A percentile compares a stretch with the other conserved stretches of the same genome.
Evolutionary conservation across 2,888 invertebrate species (phyloP).

Genomic region (Germaria angustata): DNA sequence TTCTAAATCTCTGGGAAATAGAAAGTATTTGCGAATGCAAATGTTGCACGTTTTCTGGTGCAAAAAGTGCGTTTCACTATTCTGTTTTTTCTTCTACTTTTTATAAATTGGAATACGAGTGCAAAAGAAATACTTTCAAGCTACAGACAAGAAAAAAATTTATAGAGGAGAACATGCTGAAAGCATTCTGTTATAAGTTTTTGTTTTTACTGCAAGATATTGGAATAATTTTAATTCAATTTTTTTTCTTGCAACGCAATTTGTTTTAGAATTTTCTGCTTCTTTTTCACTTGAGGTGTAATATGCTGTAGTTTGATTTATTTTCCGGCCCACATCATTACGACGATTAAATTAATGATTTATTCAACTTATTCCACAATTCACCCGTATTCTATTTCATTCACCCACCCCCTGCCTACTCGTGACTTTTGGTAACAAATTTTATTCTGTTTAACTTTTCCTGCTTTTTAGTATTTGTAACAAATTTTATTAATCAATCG

Average conservation of each 20-base stretch:
- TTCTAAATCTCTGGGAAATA: slow-evolving; percentile 31
- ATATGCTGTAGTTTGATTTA: slow-evolving; percentile 57
- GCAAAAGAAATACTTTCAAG: slow-evolving; percentile 9
- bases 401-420: slow-evolving; percentile 25
- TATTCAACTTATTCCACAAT: too few relatives aligned
- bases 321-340: slow-evolving; percentile 59
- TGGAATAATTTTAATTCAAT: slow-evolving; percentile 8
- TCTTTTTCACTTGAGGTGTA: slow-evolving; percentile 31
- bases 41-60: slow-evolving; percentile 21
- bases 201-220: slow-evolving; percentile 28
- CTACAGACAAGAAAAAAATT: neutral
- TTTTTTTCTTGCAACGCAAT: neutral
- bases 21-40: slow-evolving; percentile 23
- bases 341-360: slow-evolving; percentile 37
- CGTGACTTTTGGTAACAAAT: neutral
- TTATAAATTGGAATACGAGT: slow-evolving; percentile 25
- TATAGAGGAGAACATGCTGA: slow-evolving; percentile 7
- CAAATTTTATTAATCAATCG: slow-evolving; percentile 29
- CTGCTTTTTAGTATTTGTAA: neutral
- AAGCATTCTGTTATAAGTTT: slow-evolving; percentile 17
- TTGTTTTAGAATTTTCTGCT: neutral
- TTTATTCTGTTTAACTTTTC: neutral
- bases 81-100: neutral
- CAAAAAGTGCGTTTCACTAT: slow-evolving; percentile 47
- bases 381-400: neutral